Evolutionary conservation across 2,113 vertebrate species (phyloP).

Genomic region (Osmerus eperlanus): DNA sequence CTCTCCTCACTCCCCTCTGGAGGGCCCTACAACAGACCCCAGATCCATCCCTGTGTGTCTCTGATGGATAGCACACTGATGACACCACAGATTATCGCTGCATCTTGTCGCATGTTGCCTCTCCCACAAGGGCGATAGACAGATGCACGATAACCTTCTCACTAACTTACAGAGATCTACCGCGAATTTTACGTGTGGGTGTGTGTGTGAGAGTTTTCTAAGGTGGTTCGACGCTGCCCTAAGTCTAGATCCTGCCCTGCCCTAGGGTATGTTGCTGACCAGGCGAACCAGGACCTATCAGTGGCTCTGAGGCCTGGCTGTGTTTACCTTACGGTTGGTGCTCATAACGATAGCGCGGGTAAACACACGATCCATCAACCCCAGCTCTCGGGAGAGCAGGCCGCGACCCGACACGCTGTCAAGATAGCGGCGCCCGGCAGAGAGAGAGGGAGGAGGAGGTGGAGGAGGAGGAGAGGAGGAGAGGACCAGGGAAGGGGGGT

Average conservation of each 20-base stretch:
- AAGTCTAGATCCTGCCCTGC: too few relatives aligned
- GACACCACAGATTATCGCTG: too few relatives aligned
- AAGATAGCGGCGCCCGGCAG: slow-evolving; percentile 4
- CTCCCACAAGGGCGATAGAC: too few relatives aligned
- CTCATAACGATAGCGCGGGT: slow-evolving; percentile 8
- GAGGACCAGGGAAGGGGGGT: background rate
- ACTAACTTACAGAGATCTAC: background rate
- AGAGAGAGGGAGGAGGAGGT: background rate
- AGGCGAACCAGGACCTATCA: background rate
- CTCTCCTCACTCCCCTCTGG: too few relatives aligned
- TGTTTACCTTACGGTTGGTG: slow-evolving; percentile 13
- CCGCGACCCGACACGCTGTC: slow-evolving; percentile 8
- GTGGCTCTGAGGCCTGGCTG: background rate
- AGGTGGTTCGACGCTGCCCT: too few relatives aligned
- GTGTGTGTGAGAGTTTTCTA: background rate
- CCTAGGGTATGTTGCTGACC: background rate
- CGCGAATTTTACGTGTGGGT: slow-evolving; percentile 12
- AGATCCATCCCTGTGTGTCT: too few relatives aligned
- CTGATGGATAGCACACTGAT: too few relatives aligned
- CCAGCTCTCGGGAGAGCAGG: background rate
- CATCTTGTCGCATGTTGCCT: too few relatives aligned
- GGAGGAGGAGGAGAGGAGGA: background rate
- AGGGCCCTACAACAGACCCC: too few relatives aligned
- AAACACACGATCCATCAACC: slow-evolving; percentile 18
- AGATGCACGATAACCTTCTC: too few relatives aligned